phyloP scores from a whole-genome alignment of 53 echinoderm and acorn worm genomes.

The Mesocentrotus franciscanus region DNA sequence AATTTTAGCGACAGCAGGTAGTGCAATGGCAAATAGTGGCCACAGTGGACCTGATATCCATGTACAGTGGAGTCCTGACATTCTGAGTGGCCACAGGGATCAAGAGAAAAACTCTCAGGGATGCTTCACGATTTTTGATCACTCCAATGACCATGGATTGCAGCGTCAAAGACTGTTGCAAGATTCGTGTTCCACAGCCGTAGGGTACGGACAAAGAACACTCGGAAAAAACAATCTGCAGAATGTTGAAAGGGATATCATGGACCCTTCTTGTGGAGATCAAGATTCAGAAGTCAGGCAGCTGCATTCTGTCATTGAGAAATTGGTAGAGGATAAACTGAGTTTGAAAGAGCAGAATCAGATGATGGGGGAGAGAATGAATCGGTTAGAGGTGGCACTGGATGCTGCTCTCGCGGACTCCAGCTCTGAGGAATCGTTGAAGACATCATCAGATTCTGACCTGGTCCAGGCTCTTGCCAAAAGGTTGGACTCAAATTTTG shows the following conservation, averaged over 20 bases:
- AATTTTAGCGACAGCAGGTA: not conserved
- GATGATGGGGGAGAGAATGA: slow-evolving; percentile 33
- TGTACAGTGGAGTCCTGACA: not conserved
- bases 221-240: not conserved
- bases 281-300: not conserved
- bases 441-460: slow-evolving; percentile 7
- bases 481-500: not conserved
- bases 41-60: not conserved
- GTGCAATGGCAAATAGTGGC: not conserved
- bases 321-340: slow-evolving; percentile 24
- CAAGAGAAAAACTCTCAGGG: not conserved
- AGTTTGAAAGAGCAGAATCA: slow-evolving; percentile 25
- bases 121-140: not conserved
- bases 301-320: slow-evolving; percentile 29
- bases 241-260: not conserved
- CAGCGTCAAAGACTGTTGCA: not conserved
- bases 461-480: not conserved
- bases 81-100: not conserved
- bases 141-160: not conserved
- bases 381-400: not conserved
- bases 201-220: not conserved
- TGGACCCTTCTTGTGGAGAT: not conserved
- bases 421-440: slow-evolving; percentile 47
- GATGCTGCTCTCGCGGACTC: slow-evolving; percentile 18
- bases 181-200: not conserved